phyloP scores from a whole-genome alignment of 53 echinoderm and acorn worm species.

The Paracentrotus lividus region DNA sequence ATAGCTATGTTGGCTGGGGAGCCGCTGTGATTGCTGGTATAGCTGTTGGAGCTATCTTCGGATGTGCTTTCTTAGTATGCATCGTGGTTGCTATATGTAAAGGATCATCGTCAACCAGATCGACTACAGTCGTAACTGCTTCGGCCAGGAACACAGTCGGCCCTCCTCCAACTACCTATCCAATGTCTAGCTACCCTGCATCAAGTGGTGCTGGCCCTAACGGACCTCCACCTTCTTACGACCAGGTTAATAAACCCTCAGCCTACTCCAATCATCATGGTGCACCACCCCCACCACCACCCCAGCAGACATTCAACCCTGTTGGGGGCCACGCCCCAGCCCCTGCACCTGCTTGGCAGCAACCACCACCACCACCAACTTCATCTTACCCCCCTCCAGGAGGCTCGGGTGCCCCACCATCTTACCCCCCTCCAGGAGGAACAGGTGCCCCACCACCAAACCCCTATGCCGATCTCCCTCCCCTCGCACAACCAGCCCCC shows the following conservation, averaged over 20 bases:
- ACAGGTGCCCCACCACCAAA: not conserved
- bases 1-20: not conserved
- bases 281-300: not conserved
- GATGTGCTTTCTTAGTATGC: not conserved
- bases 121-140: not conserved
- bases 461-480: constrained; percentile 31
- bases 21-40: constrained; percentile 22
- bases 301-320: not conserved
- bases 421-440: not conserved
- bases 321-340: constrained; percentile 44
- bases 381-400: constrained; percentile 3
- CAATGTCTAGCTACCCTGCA: not conserved
- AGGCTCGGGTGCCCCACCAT: not conserved
- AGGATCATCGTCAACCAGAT: not conserved
- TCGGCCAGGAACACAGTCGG: too few species aligned
- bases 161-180: not conserved
- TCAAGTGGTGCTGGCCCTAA: not conserved
- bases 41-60: not conserved
- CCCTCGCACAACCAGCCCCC: constrained; percentile 22
- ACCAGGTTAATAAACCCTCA: not conserved
- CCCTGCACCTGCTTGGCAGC: not conserved
- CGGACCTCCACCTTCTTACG: constrained; percentile 9
- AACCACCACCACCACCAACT: not conserved
- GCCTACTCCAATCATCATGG: not conserved
- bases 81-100: not conserved